phyloP scores from a whole-genome alignment of 2,113 vertebrate species.

The Grammomys dolichurus region DNA sequence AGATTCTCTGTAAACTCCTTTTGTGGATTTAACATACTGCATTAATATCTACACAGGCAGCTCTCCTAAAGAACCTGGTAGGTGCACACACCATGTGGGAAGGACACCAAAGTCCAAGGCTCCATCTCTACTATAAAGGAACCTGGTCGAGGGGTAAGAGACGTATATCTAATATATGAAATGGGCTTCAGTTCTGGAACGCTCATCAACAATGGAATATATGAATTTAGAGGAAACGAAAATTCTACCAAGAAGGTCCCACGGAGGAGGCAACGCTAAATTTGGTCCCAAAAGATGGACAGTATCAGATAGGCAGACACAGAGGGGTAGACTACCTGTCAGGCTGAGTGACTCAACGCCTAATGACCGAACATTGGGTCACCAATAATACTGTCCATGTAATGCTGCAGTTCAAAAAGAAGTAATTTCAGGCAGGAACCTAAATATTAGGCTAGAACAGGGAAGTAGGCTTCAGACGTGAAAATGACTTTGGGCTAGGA shows the following conservation, averaged over 20 bases:
- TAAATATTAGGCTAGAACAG: too few species aligned
- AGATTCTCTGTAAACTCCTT: not conserved
- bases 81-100: not conserved
- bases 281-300: not conserved
- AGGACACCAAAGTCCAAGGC: not conserved
- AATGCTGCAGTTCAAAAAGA: not conserved
- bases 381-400: fast-evolving
- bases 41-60: not conserved
- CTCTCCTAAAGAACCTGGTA: not conserved
- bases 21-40: not conserved
- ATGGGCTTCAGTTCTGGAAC: not conserved
- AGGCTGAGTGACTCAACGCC: not conserved
- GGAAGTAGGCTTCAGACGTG: too few species aligned
- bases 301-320: not conserved
- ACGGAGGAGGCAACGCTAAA: not conserved
- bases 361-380: not conserved
- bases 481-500: too few species aligned
- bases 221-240: slow-evolving; percentile 22
- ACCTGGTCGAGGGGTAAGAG: not conserved
- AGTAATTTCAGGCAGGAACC: too few species aligned
- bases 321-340: not conserved
- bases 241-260: not conserved
- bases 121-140: not conserved
- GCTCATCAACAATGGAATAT: not conserved
- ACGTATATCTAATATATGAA: not conserved